phyloP scores from a whole-genome alignment of 2,888 invertebrate species.

The Taenaris catops region DNA sequence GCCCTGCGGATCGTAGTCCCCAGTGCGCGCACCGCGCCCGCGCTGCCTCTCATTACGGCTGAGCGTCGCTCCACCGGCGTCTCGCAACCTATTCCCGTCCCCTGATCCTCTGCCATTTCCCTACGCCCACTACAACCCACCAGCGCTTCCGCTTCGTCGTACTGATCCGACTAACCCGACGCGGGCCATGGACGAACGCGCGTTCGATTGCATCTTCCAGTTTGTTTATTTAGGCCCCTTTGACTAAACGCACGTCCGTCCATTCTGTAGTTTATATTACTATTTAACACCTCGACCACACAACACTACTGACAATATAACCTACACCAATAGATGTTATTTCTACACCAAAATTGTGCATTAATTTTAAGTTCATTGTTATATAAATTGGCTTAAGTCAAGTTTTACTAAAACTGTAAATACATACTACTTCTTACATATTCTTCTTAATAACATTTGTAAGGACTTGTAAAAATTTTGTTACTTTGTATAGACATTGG shows the following conservation, averaged over 20 bases:
- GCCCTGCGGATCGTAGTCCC: conserved; percentile 44
- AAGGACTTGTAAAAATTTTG: conserved; percentile 37
- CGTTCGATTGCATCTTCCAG: conserved; percentile 30
- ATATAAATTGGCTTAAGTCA: conserved; percentile 15
- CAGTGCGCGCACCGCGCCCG: conserved; percentile 55
- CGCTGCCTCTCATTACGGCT: conserved; percentile 64
- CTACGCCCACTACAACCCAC: conserved; percentile 23
- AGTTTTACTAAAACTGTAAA: conserved; percentile 40
- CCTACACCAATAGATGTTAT: conserved; percentile 79
- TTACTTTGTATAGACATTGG: conserved; percentile 61
- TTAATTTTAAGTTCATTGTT: conserved; percentile 20
- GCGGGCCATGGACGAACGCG: conserved; percentile 68
- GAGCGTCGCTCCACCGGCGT: conserved; percentile 61
- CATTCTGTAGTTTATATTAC: conserved; percentile 51
- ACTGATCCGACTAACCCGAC: conserved; percentile 67
- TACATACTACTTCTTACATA: conserved; percentile 31
- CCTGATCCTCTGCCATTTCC: conserved; percentile 33
- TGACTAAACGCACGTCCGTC: conserved; percentile 63
- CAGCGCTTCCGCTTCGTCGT: conserved; percentile 69
- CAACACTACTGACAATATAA: conserved; percentile 74
- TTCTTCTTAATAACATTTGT: conserved; percentile 27
- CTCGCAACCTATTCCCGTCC: conserved; percentile 33
- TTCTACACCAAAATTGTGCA: conserved; percentile 71
- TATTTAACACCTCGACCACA: conserved; percentile 63
- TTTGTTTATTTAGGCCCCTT: conserved; percentile 6